These are phyloP conservation scores for Uropsilus gracilis DNA, from an alignment of 2,113 vertebrate genomes.

Conservation along the genomic window DNA sequence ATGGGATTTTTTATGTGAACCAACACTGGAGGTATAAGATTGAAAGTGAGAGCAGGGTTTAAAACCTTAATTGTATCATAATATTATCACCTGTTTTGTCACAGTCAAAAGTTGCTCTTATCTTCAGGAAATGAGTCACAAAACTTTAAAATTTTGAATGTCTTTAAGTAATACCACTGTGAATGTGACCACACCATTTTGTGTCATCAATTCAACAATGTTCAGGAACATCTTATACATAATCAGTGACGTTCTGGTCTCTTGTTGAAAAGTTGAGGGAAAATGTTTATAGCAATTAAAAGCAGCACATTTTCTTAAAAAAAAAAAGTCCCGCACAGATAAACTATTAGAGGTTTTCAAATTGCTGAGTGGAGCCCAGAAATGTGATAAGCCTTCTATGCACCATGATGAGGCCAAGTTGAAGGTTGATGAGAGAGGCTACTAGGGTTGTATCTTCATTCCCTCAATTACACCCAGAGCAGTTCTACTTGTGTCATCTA, in stretches of 20 bases:
- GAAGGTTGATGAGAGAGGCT: not conserved
- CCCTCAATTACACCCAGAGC: not conserved
- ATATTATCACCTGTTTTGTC: not conserved
- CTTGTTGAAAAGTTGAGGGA: not conserved
- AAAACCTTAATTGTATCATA: slow-evolving; percentile 6
- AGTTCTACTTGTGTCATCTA: not conserved
- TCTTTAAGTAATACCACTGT: not conserved
- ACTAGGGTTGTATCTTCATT: fast-evolving
- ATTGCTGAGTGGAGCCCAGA: not conserved
- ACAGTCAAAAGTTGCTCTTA: not conserved
- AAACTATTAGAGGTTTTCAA: not conserved
- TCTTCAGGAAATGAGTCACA: not conserved
- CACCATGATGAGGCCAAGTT: not conserved
- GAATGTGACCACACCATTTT: not conserved
- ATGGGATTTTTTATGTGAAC: slow-evolving; percentile 25
- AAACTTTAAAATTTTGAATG: slow-evolving; percentile 1
- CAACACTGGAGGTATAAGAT: not conserved
- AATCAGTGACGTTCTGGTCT: not conserved
- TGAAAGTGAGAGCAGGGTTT: not conserved
- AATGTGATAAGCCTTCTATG: not conserved
- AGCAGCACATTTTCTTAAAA: not conserved
- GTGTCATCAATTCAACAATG: not conserved
- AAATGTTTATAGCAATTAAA: not conserved
- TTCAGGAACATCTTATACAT: not conserved
- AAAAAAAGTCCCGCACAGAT: not conserved